Conservation (phyloP, 2,113 vertebrate species). For the Anarhynchus alexandrinus region DNA sequence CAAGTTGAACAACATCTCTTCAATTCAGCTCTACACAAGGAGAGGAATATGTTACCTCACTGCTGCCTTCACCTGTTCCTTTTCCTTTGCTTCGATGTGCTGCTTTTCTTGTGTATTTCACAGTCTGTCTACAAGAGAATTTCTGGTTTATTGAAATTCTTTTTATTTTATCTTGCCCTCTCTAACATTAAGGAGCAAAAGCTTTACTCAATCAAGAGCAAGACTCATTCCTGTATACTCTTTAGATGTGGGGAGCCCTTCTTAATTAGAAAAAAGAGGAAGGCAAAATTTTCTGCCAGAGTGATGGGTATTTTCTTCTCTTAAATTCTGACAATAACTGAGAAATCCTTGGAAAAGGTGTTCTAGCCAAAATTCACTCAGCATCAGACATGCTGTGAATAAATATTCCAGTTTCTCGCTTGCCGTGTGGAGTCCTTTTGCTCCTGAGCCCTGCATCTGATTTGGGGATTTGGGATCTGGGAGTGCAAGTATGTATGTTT, state of each 20-base stretch:
- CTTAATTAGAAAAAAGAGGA: constrained; percentile 38
- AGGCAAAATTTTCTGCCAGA: neutral
- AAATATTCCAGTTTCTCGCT: constrained; percentile 4
- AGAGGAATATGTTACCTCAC: neutral
- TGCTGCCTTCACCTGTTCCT: neutral
- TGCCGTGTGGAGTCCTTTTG: neutral
- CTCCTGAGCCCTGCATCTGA: neutral
- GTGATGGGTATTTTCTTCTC: constrained; percentile 20
- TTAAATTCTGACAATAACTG: constrained; percentile 26
- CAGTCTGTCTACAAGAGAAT: neutral
- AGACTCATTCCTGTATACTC: neutral
- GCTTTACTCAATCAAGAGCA: neutral
- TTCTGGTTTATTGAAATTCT: neutral
- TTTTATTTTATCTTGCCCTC: neutral
- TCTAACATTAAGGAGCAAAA: neutral
- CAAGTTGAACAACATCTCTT: neutral
- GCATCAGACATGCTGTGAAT: constrained; percentile 5
- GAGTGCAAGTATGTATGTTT: neutral
- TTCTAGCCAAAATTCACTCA: constrained; percentile 10
- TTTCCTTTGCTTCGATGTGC: neutral
- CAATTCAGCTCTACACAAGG: neutral
- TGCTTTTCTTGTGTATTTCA: neutral
- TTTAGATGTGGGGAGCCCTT: neutral
- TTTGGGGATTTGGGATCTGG: neutral
- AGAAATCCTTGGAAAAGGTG: constrained; percentile 21